These are phyloP conservation scores for Galagoides demidoff DNA, from an alignment of 2,797 vertebrate species.

Conservation along the genomic window DNA sequence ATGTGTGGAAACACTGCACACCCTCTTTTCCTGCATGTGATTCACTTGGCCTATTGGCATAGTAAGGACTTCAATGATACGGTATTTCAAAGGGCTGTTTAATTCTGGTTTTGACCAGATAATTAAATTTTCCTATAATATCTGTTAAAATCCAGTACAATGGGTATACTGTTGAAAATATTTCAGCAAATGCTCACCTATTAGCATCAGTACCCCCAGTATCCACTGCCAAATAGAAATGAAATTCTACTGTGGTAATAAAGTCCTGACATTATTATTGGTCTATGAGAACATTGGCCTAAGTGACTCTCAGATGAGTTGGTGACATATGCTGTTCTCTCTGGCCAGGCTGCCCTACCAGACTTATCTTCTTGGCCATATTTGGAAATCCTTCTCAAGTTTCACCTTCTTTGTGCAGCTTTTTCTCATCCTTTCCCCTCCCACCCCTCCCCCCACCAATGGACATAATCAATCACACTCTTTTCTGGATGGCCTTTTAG, in stretches of 20 bases:
- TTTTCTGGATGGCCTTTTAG: neutral
- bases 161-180: neutral
- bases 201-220: neutral
- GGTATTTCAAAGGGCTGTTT: neutral
- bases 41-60: neutral
- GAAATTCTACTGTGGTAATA: neutral
- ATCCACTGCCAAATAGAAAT: neutral
- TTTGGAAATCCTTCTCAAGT: conserved; percentile 52
- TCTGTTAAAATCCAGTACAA: conserved; percentile 35
- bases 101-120: neutral
- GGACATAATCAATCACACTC: neutral
- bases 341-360: neutral
- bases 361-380: neutral
- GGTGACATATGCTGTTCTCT: neutral
- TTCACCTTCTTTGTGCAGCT: neutral
- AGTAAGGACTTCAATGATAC: neutral
- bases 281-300: neutral
- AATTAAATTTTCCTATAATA: neutral
- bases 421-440: neutral
- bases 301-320: conserved; percentile 30
- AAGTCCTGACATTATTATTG: neutral
- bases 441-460: neutral
- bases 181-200: neutral
- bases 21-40: neutral
- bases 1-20: neutral